Conservation (phyloP, 2,888 invertebrate genomes). For the Campoletis raptor region DNA sequence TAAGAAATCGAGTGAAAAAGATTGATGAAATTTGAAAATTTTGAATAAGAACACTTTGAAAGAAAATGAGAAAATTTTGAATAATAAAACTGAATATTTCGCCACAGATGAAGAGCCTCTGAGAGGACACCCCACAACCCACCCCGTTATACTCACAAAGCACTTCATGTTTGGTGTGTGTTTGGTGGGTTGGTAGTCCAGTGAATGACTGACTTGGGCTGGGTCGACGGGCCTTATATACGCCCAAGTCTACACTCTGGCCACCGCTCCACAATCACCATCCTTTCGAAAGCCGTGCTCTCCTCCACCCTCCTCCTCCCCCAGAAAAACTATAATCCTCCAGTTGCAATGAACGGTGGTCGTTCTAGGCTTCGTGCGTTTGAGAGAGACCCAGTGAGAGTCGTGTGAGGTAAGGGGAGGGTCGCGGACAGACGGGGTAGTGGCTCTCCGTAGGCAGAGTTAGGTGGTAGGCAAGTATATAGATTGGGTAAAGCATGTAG, state of each 20-base stretch:
- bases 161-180: conserved; percentile 85
- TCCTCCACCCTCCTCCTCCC: conserved; percentile 81
- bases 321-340: conserved; percentile 83
- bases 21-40: conserved; percentile 2
- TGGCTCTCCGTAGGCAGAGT: conserved; percentile 65
- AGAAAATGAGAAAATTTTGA: conserved; percentile 20
- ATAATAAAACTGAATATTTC: conserved; percentile 1
- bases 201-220: conserved; percentile 85
- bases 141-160: conserved; percentile 83
- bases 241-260: conserved; percentile 83
- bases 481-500: conserved; percentile 54
- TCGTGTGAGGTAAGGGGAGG: conserved; percentile 64
- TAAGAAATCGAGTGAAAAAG: neutral
- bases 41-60: neutral
- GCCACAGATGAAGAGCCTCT: conserved; percentile 46
- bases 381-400: conserved; percentile 48
- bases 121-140: conserved; percentile 66
- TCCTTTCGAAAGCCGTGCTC: conserved; percentile 84
- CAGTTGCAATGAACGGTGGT: conserved; percentile 71
- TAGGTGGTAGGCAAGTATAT: conserved; percentile 63
- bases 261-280: conserved; percentile 83
- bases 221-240: conserved; percentile 84
- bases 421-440: conserved; percentile 70
- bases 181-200: conserved; percentile 85
- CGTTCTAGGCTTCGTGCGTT: conserved; percentile 59